These are phyloP conservation scores for Hippotragus niger DNA, from an alignment of 2,113 vertebrate species.

Conservation along the genomic window DNA sequence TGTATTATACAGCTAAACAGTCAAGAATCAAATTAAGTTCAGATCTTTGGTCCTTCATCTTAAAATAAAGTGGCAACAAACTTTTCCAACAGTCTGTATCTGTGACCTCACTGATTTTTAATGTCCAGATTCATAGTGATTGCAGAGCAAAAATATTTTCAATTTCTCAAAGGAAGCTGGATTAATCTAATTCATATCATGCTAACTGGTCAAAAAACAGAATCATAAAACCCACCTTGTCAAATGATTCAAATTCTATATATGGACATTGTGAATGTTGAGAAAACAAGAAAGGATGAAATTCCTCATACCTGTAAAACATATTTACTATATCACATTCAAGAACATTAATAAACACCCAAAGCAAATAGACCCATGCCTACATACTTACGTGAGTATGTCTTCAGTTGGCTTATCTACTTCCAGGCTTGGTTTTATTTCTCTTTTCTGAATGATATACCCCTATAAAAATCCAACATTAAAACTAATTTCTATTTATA, in stretches of 20 bases:
- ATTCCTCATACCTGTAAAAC: conserved; percentile 95
- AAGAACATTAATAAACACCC: conserved; percentile 26
- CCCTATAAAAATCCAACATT: conserved; percentile 83
- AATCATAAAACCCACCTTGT: conserved; percentile 87
- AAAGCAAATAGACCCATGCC: conserved; percentile 13
- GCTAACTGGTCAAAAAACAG: conserved; percentile 57
- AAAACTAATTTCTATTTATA: conserved; percentile 29
- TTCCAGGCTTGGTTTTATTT: conserved; percentile 92
- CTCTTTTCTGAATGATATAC: conserved; percentile 95
- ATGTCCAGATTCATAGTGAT: neutral
- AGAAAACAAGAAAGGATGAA: conserved; percentile 97
- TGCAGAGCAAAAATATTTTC: neutral
- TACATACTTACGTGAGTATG: conserved; percentile 92
- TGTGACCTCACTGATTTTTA: neutral
- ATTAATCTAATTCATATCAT: neutral
- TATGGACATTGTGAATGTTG: conserved; percentile 89
- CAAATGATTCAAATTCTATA: conserved; percentile 96
- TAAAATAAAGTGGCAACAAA: conserved; percentile 35
- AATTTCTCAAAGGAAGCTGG: conserved; percentile 11
- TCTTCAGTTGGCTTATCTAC: conserved; percentile 88
- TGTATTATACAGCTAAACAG: neutral
- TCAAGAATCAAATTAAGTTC: conserved; percentile 18
- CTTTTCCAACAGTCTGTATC: neutral
- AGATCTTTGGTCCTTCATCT: neutral
- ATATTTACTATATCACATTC: conserved; percentile 73